Base-by-base conservation (phyloP, 2,797 vertebrate species). In the Margarornis squamiger region DNA sequence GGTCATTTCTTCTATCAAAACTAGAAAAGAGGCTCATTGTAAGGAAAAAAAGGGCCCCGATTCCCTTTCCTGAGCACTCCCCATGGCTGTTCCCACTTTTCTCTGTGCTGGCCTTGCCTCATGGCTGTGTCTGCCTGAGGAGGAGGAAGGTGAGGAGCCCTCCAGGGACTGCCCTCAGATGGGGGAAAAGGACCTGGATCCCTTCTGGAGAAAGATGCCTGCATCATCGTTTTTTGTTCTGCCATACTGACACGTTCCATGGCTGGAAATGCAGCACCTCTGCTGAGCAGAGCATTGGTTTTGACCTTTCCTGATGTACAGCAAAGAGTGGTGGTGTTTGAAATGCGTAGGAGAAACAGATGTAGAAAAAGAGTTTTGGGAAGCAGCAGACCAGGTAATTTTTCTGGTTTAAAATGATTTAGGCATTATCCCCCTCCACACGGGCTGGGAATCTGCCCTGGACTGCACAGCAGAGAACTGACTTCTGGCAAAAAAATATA, bases 241-340 rank as follows among this genome's bases (percentile, higher is more conserved):
- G 8, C 23, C 0, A 0, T 10, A 12, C 32, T 3, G 51, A 15
- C 45, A n/a, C 5, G 0, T 74, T 45, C 54, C 0, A 0, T 21
- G 4, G 29, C 0, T 74, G 72, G 88, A 55, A 74, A 30, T 4
- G 21, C 72, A 36, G 41, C n/a, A 2, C 23, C 48, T 66, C 57
- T 6, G 39, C 41, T 2, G 2, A 18, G 49, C 55, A 36, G 54
- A 3, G 2, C 5, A 0, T 20, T 48, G 66, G 61, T 62, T 78
- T 45, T 16, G 41, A 32, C 51, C 46, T 78, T 30, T 61, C 65
- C 15, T 30, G 34, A 3, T 22, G 21, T 3, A 15, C 27, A 30
- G 72, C 9, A 0, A 30, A 36, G 59, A 24, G 26, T 0, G 0
- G 34, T 3, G 38, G 17, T 38, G 4, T 8, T 68, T 8, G 73